Evolutionary conservation across 2,113 vertebrate genomes (phyloP).

Genomic region (Dipodomys merriami): DNA sequence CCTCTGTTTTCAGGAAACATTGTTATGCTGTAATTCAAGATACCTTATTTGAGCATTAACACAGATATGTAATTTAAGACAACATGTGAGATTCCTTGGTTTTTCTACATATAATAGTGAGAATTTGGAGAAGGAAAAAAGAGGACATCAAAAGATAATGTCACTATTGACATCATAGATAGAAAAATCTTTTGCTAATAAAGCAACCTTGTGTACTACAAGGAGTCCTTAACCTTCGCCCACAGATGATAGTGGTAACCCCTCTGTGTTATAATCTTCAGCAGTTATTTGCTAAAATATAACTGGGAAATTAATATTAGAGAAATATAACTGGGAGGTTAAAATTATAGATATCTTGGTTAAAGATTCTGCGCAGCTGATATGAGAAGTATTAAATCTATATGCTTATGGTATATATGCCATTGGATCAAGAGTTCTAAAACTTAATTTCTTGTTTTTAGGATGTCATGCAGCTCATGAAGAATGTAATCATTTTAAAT

Average conservation of each 20-base stretch:
- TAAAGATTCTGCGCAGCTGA: background rate
- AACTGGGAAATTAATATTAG: background rate
- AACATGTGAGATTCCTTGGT: background rate
- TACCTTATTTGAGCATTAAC: background rate
- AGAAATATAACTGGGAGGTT: background rate
- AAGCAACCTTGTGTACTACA: background rate
- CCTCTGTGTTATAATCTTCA: background rate
- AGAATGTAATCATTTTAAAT: slow-evolving; percentile 16
- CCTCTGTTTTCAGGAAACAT: background rate
- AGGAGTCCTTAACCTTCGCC: background rate
- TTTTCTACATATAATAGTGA: background rate
- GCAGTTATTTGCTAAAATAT: slow-evolving; percentile 15
- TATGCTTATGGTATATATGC: background rate
- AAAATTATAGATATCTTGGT: background rate
- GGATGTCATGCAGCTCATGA: background rate
- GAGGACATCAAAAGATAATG: background rate
- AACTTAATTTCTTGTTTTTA: background rate
- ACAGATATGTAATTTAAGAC: background rate
- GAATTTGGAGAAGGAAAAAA: background rate
- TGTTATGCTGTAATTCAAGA: background rate
- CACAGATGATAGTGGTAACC: background rate
- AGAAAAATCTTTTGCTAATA: background rate
- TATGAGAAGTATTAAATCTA: background rate
- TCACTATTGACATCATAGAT: background rate
- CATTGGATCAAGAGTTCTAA: background rate